These are phyloP conservation scores for Flexamia atlantica DNA, from an alignment of 2,888 invertebrate species.

Conservation along the genomic window DNA sequence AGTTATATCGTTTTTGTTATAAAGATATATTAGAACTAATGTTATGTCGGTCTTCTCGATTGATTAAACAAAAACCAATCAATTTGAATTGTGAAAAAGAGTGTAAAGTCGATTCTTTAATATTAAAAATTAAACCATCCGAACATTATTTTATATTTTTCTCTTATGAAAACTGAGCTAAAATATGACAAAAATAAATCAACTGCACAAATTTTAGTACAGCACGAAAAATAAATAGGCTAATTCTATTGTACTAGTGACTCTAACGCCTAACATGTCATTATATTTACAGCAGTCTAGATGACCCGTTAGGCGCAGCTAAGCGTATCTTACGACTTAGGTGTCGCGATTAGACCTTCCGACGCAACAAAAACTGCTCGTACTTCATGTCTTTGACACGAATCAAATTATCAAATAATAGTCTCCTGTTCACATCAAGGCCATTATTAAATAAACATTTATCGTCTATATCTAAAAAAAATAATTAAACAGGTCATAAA, in stretches of 20 bases:
- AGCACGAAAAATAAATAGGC: slow-evolving; percentile 19
- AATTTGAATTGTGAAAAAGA: no score
- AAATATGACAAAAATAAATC: slow-evolving; percentile 36
- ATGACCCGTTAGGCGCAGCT: slow-evolving; percentile 22
- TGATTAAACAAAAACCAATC: no score
- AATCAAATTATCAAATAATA: slow-evolving; percentile 1
- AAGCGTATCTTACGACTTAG: slow-evolving; percentile 38
- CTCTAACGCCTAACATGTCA: slow-evolving; percentile 34
- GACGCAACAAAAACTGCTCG: slow-evolving; percentile 22
- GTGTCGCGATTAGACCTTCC: slow-evolving; percentile 30
- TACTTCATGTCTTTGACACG: neutral
- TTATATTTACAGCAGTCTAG: slow-evolving; percentile 32
- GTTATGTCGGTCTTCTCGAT: no score
- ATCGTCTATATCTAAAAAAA: no score
- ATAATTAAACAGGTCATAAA: no score
- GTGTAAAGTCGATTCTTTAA: no score
- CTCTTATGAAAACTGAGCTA: slow-evolving; percentile 21
- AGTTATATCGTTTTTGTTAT: no score
- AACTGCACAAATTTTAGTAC: slow-evolving; percentile 25
- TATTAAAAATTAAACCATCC: no score
- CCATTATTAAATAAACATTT: neutral
- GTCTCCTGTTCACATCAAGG: neutral
- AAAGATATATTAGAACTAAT: no score
- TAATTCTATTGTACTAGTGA: slow-evolving; percentile 31
- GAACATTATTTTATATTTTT: neutral